Percentiles rank a stretch among this genome's conserved stretches.
Conservation (phyloP, 2,797 vertebrate genomes). For the Fundulus diaphanus region DNA sequence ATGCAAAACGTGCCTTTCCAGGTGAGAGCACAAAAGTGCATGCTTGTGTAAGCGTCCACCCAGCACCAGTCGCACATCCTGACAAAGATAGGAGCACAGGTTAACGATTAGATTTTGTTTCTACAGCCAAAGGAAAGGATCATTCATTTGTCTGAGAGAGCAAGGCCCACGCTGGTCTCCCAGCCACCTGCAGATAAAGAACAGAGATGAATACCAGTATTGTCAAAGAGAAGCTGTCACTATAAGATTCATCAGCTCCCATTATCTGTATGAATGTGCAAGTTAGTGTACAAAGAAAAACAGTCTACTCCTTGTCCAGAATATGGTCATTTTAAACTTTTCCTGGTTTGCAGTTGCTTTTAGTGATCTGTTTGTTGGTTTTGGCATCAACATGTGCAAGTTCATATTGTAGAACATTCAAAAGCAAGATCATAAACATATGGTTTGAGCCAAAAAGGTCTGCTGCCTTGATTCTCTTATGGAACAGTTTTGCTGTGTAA, state of each 20-base stretch:
- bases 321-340: slow-evolving; percentile 69
- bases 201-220: slow-evolving; percentile 58
- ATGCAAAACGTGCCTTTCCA: slow-evolving; percentile 51
- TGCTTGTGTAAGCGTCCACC: slow-evolving; percentile 66
- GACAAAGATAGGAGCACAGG: slow-evolving; percentile 66
- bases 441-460: slow-evolving; percentile 55
- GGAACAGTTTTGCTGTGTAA: slow-evolving; percentile 40
- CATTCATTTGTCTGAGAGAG: slow-evolving; percentile 54
- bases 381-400: slow-evolving; percentile 75
- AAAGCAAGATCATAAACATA: slow-evolving; percentile 76
- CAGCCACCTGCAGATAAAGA: slow-evolving; percentile 65
- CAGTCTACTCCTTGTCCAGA: slow-evolving; percentile 64
- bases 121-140: slow-evolving; percentile 70
- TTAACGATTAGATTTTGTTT: slow-evolving; percentile 63
- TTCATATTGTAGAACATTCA: slow-evolving; percentile 70
- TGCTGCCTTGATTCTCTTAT: slow-evolving; percentile 39
- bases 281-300: slow-evolving; percentile 64
- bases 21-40: slow-evolving; percentile 55
- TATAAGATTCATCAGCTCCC: slow-evolving; percentile 40
- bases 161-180: slow-evolving; percentile 37
- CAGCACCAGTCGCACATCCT: slow-evolving; percentile 59
- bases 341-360: slow-evolving; percentile 66
- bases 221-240: slow-evolving; percentile 58
- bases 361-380: slow-evolving; percentile 72
- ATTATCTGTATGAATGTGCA: slow-evolving; percentile 65